Conservation (phyloP, 2,888 invertebrate genomes). For the Hydroisotoma schaefferi region DNA sequence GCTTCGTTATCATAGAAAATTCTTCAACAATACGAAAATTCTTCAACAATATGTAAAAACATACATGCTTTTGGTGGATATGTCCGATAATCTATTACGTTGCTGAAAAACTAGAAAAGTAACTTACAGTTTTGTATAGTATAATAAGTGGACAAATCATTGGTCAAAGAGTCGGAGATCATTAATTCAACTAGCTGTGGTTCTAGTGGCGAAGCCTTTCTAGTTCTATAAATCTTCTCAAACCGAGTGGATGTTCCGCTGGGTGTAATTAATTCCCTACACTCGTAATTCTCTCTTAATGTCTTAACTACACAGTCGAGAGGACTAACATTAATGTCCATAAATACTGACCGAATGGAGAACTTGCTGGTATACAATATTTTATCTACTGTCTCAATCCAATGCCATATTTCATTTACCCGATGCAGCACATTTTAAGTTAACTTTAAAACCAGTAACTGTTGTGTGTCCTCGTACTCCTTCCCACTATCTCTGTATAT, state of each 20-base stretch:
- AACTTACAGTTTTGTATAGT: neutral
- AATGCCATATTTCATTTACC: too few relatives aligned
- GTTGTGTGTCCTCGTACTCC: too few relatives aligned
- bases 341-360: neutral
- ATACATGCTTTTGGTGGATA: too few relatives aligned
- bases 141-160: neutral
- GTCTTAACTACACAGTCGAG: neutral
- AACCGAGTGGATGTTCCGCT: neutral
- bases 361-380: neutral
- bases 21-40: too few relatives aligned
- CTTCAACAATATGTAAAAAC: too few relatives aligned
- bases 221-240: neutral
- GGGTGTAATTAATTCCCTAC: constrained; percentile 2
- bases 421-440: too few relatives aligned
- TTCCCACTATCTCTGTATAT: too few relatives aligned
- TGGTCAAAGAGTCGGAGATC: neutral
- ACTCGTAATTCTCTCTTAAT: constrained; percentile 4
- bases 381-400: neutral
- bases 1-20: too few relatives aligned
- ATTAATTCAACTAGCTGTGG: neutral
- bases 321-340: neutral
- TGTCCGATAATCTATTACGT: too few relatives aligned
- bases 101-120: neutral
- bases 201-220: neutral
- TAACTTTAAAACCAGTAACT: too few relatives aligned